A percentile compares a stretch with the other conserved stretches of the same genome.
These are phyloP conservation scores for Osmerus eperlanus DNA, from an alignment of 2,113 vertebrate species.

Conservation along the genomic window DNA sequence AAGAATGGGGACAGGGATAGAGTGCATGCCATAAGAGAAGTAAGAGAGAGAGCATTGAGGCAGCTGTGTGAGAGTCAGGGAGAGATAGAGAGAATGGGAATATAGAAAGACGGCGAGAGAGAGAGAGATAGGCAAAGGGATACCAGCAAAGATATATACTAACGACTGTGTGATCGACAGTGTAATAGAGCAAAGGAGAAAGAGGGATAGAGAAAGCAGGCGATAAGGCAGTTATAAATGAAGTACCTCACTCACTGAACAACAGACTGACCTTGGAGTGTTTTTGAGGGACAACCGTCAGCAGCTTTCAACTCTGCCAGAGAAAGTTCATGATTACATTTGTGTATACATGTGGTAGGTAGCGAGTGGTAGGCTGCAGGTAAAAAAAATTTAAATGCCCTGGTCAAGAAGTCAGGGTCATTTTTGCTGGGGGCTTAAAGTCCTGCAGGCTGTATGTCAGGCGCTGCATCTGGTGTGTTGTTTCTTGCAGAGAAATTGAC, in stretches of 20 bases:
- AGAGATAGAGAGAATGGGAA: not conserved
- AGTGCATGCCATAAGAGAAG: slow-evolving; percentile 22
- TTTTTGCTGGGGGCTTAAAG: too few relatives aligned
- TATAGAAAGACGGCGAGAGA: not conserved
- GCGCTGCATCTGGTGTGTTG: slow-evolving; percentile 18
- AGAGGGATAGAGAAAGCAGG: not conserved
- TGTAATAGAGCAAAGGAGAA: not conserved
- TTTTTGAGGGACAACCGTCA: not conserved
- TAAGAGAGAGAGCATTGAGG: slow-evolving; percentile 11
- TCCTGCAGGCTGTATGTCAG: slow-evolving; percentile 36
- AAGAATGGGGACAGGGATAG: slow-evolving; percentile 38
- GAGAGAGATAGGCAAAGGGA: not conserved
- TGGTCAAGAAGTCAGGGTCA: too few relatives aligned
- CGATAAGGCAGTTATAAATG: not conserved
- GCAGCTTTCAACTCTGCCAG: not conserved
- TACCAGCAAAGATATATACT: too few relatives aligned
- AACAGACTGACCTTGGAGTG: not conserved
- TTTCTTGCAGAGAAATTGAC: slow-evolving; percentile 31
- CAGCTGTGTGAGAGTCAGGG: slow-evolving; percentile 13
- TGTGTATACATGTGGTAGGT: too few relatives aligned
- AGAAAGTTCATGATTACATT: not conserved
- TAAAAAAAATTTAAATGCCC: too few relatives aligned
- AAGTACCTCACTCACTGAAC: not conserved
- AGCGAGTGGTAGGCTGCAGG: too few relatives aligned
- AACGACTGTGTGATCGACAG: not conserved